These are phyloP conservation scores for Silurus glanis DNA, from an alignment of 2,113 vertebrate genomes.

Conservation along the genomic window DNA sequence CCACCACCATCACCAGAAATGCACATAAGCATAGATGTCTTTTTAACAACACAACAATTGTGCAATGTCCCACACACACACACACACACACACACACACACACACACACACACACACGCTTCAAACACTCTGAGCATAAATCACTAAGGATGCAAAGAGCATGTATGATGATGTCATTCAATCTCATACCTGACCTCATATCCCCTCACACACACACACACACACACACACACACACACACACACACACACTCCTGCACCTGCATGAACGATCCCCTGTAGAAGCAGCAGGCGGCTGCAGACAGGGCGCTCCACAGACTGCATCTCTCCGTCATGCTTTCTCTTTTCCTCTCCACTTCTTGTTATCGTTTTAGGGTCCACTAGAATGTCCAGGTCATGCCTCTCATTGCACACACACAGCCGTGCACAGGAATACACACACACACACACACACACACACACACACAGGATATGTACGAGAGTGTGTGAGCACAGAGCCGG, in stretches of 20 bases:
- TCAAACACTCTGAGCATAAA: not conserved
- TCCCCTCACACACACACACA: constrained; percentile 8
- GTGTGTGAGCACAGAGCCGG: constrained; percentile 52
- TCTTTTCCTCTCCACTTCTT: constrained; percentile 53
- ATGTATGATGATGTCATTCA: constrained; percentile 42
- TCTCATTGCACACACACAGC: constrained; percentile 45
- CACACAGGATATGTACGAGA: not conserved
- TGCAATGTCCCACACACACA: constrained; percentile 11
- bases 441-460: constrained; percentile 30
- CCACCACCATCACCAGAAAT: constrained; percentile 2
- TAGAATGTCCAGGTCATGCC: constrained; percentile 68
- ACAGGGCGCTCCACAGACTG: constrained; percentile 96
- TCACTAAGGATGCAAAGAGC: constrained; percentile 4
- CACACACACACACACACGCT: constrained; percentile 2
- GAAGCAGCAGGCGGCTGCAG: constrained; percentile 97
- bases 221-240: constrained; percentile 17
- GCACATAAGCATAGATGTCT: constrained; percentile 8
- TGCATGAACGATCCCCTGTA: constrained; percentile 98
- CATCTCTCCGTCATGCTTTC: constrained; percentile 90
- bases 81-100: constrained; percentile 11
- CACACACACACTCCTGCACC: constrained; percentile 87
- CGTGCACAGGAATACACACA: not conserved
- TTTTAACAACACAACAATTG: not conserved
- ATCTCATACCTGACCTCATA: constrained; percentile 14
- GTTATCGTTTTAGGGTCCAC: constrained; percentile 41